Evolutionary conservation across 2,888 invertebrate species (phyloP), one percentile per base, ranked within the genome.

Genomic region (Temnothorax rugatulus): DNA sequence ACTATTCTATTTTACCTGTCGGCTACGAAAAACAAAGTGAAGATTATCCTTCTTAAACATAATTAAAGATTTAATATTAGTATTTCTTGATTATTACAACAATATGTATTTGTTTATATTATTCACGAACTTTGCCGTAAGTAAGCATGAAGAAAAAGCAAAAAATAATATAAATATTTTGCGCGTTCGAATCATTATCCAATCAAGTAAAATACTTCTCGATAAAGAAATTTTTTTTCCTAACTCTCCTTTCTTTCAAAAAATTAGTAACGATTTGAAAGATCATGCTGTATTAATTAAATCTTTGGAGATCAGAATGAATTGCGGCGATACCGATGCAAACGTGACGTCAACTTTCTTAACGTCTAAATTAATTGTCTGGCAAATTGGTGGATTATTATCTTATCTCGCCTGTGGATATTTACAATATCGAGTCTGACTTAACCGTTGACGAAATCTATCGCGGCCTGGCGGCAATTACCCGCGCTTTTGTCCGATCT

Each of bases 401-500:
- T 29, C 29, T 59, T 59, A 59, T 29, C 21, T 21, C 15, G 29
- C 21, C 61, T 34, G 59, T 21, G 21, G 15, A 47, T 63, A 75
- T 75, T 63, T 50, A 52, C 50, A 38, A 25, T 63, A 63, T 50
- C 63, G 18, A 47, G 29, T 21, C 11, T 4, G 29, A 29, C n/a
- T 64, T 76, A 68, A 44, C 25, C 41, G n/a, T 54, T 34, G 59
- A 34, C 41, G 69, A 61, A 68, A 61, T 47, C 47, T 71, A 81
- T 71, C 79, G 71, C 57, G 41, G 47, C 21, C 41, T 11, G 59
- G 50, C 52, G 29, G 68, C 76, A 76, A 66, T 83, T 76, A 66
- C 66, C 44, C n/a, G 47, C 25, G 50, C 52, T 38, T 76, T 75
- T 83, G 64, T 64, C 82, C 66, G 54, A 66, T 47, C 64, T 50